Evolutionary conservation across 2,888 invertebrate genomes (phyloP).

Genomic region (Synanthedon formicaeformis): DNA sequence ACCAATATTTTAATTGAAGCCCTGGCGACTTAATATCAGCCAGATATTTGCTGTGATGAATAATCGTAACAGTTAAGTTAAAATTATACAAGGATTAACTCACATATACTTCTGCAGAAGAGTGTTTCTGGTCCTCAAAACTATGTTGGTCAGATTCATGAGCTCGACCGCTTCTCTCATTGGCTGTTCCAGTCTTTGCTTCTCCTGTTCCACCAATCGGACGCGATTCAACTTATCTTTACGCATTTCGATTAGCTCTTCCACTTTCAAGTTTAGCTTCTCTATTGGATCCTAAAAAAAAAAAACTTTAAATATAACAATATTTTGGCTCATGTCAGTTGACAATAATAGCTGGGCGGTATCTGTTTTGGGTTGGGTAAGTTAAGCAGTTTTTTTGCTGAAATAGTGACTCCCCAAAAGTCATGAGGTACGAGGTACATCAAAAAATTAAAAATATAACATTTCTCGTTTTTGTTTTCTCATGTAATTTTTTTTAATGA

Average conservation of each 20-base stretch:
- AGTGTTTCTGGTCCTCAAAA: conserved; percentile 76
- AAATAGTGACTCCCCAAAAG: too few relatives aligned
- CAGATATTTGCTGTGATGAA: not conserved
- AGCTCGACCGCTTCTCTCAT: conserved; percentile 83
- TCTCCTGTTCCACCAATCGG: conserved; percentile 82
- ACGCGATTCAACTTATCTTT: conserved; percentile 88
- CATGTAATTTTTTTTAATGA: too few relatives aligned
- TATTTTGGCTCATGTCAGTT: not conserved
- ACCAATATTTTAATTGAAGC: too few relatives aligned
- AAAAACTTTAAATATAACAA: not conserved
- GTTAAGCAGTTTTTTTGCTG: too few relatives aligned
- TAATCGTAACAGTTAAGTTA: not conserved
- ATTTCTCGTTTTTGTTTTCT: too few relatives aligned
- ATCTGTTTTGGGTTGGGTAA: too few relatives aligned
- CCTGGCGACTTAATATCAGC: too few relatives aligned
- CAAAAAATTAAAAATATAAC: too few relatives aligned
- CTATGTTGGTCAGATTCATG: conserved; percentile 83
- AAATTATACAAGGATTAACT: conserved; percentile 17
- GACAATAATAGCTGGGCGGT: too few relatives aligned
- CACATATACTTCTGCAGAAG: conserved; percentile 78
- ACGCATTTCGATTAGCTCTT: conserved; percentile 77
- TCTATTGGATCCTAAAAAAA: conserved; percentile 78
- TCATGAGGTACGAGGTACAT: too few relatives aligned
- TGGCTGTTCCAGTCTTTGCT: conserved; percentile 80
- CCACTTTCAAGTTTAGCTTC: conserved; percentile 78